These are phyloP conservation scores for Drosophila sechellia DNA, from an alignment of 1,140 invertebrate species.

Conservation along the genomic window DNA sequence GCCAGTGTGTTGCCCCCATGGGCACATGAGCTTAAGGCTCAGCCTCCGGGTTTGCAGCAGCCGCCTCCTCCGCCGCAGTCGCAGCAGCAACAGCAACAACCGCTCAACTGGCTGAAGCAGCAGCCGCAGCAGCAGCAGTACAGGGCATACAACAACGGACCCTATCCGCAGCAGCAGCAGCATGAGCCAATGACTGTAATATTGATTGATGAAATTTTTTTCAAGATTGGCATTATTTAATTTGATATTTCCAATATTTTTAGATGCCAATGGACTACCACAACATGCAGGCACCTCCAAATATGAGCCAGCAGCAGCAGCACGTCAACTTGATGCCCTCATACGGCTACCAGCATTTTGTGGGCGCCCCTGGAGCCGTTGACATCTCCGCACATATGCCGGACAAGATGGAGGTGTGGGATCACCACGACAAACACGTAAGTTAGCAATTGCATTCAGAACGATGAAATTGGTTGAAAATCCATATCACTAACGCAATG, in stretches of 20 bases:
- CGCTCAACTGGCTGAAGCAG: conserved; percentile 70
- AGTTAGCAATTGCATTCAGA: conserved; percentile 14
- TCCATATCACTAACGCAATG: neutral
- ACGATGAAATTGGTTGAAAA: neutral
- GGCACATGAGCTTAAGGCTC: conserved; percentile 60
- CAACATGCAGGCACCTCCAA: conserved; percentile 67
- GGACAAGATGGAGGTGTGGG: conserved; percentile 81
- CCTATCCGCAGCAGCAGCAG: conserved; percentile 72
- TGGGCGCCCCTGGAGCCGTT: conserved; percentile 58
- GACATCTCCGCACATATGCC: conserved; percentile 72
- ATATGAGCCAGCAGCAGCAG: conserved; percentile 60
- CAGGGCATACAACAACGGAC: conserved; percentile 68
- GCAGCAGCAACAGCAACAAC: conserved; percentile 50
- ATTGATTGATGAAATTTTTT: neutral
- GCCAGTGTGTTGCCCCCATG: conserved; percentile 50
- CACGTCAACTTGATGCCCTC: conserved; percentile 77
- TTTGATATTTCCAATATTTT: neutral
- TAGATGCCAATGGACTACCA: conserved; percentile 83
- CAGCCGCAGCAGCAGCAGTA: conserved; percentile 68
- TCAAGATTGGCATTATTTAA: neutral
- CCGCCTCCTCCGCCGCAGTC: conserved; percentile 58
- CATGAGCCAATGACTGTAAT: conserved; percentile 81
- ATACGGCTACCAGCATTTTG: conserved; percentile 74
- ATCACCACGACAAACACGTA: conserved; percentile 84
- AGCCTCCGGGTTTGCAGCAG: conserved; percentile 66